Evolutionary conservation across 2,113 vertebrate species (phyloP).

Genomic region (Lates calcarifer): DNA sequence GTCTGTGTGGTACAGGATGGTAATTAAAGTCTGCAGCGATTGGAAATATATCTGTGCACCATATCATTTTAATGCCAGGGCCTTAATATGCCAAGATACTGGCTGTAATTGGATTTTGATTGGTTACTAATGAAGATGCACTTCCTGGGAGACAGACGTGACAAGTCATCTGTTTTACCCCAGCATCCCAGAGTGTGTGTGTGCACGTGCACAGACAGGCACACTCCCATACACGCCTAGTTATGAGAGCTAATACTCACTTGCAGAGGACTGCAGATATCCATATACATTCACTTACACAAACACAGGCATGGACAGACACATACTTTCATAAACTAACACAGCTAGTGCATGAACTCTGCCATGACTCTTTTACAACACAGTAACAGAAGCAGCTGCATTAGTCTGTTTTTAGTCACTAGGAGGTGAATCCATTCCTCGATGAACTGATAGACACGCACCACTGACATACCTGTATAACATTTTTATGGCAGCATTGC

Average conservation of each 20-base stretch:
- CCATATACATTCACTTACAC: background rate
- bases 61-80: conserved; percentile 84
- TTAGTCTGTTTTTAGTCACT: background rate
- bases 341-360: background rate
- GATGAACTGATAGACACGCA: background rate
- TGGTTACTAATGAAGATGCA: conserved; percentile 87
- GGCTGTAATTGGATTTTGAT: conserved; percentile 87
- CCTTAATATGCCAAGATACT: conserved; percentile 83
- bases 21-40: conserved; percentile 84
- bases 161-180: conserved; percentile 81
- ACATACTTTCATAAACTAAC: background rate
- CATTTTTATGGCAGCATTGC: background rate
- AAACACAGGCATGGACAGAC: background rate
- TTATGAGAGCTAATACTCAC: background rate
- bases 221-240: conserved; percentile 37
- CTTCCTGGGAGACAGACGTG: conserved; percentile 79
- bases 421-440: background rate
- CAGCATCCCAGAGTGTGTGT: conserved; percentile 11
- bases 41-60: conserved; percentile 82
- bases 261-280: background rate
- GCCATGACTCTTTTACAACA: background rate
- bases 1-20: conserved; percentile 58
- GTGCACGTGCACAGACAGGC: background rate
- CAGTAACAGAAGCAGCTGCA: background rate
- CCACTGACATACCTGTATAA: background rate